Evolutionary conservation across 2,113 vertebrate genomes (phyloP).

Genomic region (Chamaea fasciata): DNA sequence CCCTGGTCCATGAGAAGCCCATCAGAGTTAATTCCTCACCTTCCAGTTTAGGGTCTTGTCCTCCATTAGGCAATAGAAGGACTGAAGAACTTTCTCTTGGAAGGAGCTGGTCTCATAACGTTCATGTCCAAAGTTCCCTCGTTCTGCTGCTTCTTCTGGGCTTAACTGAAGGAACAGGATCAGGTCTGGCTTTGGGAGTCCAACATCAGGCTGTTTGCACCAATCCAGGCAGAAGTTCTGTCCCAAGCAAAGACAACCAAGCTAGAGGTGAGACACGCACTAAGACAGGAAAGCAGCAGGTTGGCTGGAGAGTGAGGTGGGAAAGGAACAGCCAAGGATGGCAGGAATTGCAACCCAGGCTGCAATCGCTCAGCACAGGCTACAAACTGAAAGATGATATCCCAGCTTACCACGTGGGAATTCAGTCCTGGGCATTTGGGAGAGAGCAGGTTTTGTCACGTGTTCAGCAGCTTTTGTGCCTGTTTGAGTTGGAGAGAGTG

Average conservation of each 20-base stretch:
- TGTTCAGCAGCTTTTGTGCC: neutral
- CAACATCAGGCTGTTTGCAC: constrained; percentile 88
- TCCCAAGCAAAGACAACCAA: neutral
- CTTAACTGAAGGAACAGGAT: constrained; percentile 88
- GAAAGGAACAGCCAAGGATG: neutral
- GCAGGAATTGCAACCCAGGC: neutral
- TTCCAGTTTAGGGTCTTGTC: constrained; percentile 88
- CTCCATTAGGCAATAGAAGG: constrained; percentile 81
- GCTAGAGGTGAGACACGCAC: neutral
- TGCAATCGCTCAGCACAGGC: neutral
- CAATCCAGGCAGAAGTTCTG: constrained; percentile 89
- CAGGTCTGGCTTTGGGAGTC: constrained; percentile 92
- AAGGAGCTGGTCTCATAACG: constrained; percentile 84
- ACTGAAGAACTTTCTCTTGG: constrained; percentile 78
- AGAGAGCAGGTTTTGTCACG: neutral
- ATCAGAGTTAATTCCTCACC: constrained; percentile 64
- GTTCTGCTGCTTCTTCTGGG: constrained; percentile 64
- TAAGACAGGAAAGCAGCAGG: neutral
- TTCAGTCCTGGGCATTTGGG: neutral
- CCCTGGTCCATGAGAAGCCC: neutral
- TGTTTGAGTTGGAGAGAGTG: neutral
- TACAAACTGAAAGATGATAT: neutral
- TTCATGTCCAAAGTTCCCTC: constrained; percentile 84
- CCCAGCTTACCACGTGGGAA: neutral
- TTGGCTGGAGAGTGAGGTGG: neutral